Conservation (phyloP, 2,113 vertebrate species). For the Heptranchias perlo region DNA sequence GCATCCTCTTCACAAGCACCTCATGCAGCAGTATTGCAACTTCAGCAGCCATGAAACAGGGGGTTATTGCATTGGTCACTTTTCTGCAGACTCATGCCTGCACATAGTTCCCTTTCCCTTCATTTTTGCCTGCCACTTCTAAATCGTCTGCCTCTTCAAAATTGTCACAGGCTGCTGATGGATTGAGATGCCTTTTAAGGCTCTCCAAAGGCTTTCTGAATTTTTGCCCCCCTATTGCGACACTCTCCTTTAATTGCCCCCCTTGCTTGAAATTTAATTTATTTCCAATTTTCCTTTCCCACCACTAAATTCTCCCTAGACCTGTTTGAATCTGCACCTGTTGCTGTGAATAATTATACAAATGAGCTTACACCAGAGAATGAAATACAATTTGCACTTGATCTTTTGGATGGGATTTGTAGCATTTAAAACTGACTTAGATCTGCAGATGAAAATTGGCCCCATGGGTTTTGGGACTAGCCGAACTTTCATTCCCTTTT, state of each 20-base stretch:
- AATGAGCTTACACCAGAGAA: background rate
- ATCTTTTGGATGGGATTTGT: background rate
- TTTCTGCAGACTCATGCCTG: background rate
- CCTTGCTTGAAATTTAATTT: background rate
- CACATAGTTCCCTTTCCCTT: background rate
- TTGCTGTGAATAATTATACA: background rate
- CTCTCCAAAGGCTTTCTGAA: background rate
- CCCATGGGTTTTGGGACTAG: background rate
- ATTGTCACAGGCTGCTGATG: background rate
- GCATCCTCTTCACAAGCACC: background rate
- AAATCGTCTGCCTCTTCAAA: background rate
- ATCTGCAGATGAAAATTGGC: background rate
- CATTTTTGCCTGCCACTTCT: background rate
- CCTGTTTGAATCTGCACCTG: background rate
- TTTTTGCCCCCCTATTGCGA: background rate
- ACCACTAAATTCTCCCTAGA: background rate
- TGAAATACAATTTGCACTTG: background rate
- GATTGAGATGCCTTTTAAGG: no score
- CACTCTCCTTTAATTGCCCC: background rate
- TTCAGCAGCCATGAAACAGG: background rate
- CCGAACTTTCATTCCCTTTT: background rate
- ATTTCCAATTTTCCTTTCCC: background rate
- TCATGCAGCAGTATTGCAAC: background rate
- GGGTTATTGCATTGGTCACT: background rate
- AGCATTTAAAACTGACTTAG: background rate